Conservation (phyloP, 1,140 invertebrate genomes). For the Drosophila simulans region DNA sequence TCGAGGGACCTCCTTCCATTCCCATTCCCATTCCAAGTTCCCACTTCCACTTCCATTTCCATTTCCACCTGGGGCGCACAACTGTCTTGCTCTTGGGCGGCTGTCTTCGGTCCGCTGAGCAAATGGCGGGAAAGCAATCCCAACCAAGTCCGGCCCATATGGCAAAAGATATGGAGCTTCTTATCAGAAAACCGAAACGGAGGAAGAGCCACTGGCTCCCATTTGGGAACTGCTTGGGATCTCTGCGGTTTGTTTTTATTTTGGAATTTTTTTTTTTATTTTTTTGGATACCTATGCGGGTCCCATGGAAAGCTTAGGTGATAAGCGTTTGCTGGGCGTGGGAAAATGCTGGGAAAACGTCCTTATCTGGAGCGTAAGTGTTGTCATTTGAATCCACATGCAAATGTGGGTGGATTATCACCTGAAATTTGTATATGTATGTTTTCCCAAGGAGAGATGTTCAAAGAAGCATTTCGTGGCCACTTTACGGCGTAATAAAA, state of each 20-base stretch:
- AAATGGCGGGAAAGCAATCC: constrained; percentile 75
- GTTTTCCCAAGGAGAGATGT: background rate
- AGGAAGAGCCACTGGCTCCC: background rate
- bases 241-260: background rate
- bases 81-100: constrained; percentile 61
- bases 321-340: constrained; percentile 26
- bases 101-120: constrained; percentile 72
- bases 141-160: constrained; percentile 23
- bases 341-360: constrained; percentile 25
- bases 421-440: background rate
- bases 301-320: constrained; percentile 19
- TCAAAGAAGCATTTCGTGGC: background rate
- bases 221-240: constrained; percentile 27
- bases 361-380: background rate
- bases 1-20: constrained; percentile 33
- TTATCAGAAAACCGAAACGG: constrained; percentile 13
- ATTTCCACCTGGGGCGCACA: constrained; percentile 33
- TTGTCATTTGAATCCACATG: constrained; percentile 6
- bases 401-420: constrained; percentile 25
- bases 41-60: background rate
- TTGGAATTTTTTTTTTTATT: background rate
- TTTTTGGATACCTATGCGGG: constrained; percentile 36
- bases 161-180: constrained; percentile 7
- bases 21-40: background rate
- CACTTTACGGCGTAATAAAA: background rate